A percentile compares a stretch with the other conserved stretches of the same genome.
phyloP scores from a whole-genome alignment of 2,888 invertebrate species.

The Xylocampa areola region DNA sequence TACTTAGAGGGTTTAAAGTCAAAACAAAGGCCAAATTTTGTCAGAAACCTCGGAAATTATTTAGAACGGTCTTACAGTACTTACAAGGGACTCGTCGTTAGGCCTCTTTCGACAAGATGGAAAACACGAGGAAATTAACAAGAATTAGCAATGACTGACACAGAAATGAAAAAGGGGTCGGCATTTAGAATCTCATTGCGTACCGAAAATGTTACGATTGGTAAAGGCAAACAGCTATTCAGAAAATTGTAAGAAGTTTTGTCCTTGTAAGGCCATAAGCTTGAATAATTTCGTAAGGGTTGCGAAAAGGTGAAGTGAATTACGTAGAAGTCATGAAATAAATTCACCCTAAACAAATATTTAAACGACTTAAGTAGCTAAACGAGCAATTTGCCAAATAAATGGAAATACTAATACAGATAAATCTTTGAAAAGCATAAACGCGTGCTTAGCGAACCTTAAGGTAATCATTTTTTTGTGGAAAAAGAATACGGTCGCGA shows the following conservation, averaged over 20 bases:
- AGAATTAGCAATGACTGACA: slow-evolving; percentile 39
- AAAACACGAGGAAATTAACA: slow-evolving; percentile 48
- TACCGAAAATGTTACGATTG: slow-evolving; percentile 16
- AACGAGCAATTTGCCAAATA: slow-evolving; percentile 6
- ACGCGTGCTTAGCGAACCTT: too few relatives aligned
- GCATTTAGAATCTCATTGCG: slow-evolving; percentile 48
- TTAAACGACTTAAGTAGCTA: slow-evolving; percentile 11
- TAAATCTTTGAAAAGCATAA: too few relatives aligned
- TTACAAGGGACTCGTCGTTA: slow-evolving; percentile 35
- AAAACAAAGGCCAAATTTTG: slow-evolving; percentile 47
- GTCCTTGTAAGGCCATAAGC: not conserved
- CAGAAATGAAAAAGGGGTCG: slow-evolving; percentile 45
- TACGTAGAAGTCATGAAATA: slow-evolving; percentile 12
- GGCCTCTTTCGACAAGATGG: slow-evolving; percentile 35
- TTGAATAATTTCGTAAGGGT: slow-evolving; percentile 24
- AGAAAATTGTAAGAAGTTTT: slow-evolving; percentile 4
- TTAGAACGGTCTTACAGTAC: slow-evolving; percentile 27
- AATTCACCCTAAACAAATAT: slow-evolving; percentile 12
- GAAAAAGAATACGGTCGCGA: too few relatives aligned
- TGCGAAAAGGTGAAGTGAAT: slow-evolving; percentile 13
- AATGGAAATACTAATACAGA: slow-evolving; percentile 13
- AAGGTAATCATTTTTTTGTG: too few relatives aligned
- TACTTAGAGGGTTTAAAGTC: slow-evolving; percentile 34
- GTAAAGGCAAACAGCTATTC: slow-evolving; percentile 9
- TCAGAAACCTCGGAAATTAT: slow-evolving; percentile 41